These are phyloP conservation scores for Papilio machaon DNA, from an alignment of 1,140 invertebrate species.

Conservation along the genomic window DNA sequence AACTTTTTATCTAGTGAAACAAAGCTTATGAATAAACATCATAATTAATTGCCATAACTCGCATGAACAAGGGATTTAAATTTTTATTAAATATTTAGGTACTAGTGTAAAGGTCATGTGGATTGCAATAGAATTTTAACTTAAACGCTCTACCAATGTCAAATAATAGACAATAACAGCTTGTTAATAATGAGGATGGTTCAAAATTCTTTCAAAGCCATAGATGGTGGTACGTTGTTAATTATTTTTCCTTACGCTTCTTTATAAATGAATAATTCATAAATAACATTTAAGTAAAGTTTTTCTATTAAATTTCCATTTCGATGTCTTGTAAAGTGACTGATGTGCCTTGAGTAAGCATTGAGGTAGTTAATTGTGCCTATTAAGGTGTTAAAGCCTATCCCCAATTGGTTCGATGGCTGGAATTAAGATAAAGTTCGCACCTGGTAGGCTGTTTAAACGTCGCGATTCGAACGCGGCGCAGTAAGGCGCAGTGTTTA, in stretches of 20 bases:
- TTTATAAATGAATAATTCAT: background rate
- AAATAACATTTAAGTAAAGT: background rate
- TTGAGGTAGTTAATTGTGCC: conserved; percentile 53
- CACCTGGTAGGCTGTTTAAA: conserved; percentile 72
- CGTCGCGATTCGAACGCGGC: conserved; percentile 62
- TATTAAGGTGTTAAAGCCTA: conserved; percentile 60
- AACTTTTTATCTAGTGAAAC: background rate
- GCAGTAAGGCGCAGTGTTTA: conserved; percentile 71
- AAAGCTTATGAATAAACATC: background rate
- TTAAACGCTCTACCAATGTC: background rate
- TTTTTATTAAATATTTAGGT: background rate
- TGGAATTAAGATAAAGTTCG: conserved; percentile 80
- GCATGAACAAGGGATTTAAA: background rate
- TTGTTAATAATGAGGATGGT: background rate
- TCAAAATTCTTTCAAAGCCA: background rate
- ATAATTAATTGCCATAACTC: background rate
- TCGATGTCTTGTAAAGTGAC: background rate
- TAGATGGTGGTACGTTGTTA: background rate
- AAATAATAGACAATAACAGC: background rate
- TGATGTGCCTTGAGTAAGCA: conserved; percentile 37
- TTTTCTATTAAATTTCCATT: conserved; percentile 3
- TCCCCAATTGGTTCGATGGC: conserved; percentile 68
- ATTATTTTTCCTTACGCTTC: background rate
- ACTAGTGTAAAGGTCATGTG: too few species aligned
- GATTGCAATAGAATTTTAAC: too few species aligned